Evolutionary conservation across 2,888 invertebrate genomes (phyloP).

Genomic region (Miltochrista miniata): DNA sequence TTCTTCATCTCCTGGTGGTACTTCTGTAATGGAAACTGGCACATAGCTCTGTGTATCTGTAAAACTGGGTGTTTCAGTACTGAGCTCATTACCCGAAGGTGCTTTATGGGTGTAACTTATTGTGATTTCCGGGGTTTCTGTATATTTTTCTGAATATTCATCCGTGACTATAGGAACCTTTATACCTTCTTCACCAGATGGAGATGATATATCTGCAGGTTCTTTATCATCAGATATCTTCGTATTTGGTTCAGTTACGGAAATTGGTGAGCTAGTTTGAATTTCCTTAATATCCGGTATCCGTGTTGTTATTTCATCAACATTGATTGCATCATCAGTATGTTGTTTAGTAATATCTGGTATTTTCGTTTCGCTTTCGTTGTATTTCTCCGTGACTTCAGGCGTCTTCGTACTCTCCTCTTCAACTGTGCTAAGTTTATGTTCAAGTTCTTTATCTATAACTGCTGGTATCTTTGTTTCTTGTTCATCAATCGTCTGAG

Average conservation of each 20-base stretch:
- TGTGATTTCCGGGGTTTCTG: not conserved
- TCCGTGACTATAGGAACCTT: not conserved
- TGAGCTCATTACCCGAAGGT: not conserved
- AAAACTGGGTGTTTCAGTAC: slow-evolving; percentile 2
- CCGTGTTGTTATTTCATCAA: slow-evolving; percentile 16
- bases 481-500: not conserved
- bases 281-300: not conserved
- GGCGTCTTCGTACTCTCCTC: slow-evolving; percentile 2
- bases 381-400: not conserved
- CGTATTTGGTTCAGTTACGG: slow-evolving; percentile 6
- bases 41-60: slow-evolving; percentile 11
- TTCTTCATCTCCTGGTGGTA: not conserved
- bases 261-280: slow-evolving; percentile 4
- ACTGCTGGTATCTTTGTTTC: slow-evolving; percentile 4
- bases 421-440: not conserved
- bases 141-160: not conserved
- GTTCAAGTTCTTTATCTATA: not conserved
- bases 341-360: not conserved
- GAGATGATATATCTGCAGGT: slow-evolving; percentile 7
- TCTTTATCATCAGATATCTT: slow-evolving; percentile 3
- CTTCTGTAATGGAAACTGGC: slow-evolving; percentile 10
- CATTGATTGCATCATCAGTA: slow-evolving; percentile 3
- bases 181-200: slow-evolving; percentile 7
- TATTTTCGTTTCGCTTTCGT: not conserved
- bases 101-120: slow-evolving; percentile 2